A percentile compares a stretch with the other conserved stretches of the same genome.
Conservation (phyloP, 2,113 vertebrate species). For the Amphiprion ocellaris region DNA sequence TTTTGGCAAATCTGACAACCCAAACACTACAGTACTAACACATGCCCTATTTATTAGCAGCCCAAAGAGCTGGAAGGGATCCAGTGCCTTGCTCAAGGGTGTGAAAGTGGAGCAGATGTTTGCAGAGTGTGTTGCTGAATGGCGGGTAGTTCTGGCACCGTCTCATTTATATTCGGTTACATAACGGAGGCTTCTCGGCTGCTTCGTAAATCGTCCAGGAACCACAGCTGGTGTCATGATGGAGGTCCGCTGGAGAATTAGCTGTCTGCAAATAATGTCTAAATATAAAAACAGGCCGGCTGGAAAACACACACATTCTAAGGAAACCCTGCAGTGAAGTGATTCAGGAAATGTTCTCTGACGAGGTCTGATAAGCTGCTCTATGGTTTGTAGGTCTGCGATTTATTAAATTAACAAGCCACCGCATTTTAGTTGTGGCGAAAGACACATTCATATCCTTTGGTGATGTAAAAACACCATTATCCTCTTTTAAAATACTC, state of each 20-base stretch:
- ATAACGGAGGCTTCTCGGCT: conserved; percentile 46
- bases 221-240: conserved; percentile 60
- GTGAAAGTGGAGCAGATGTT: conserved; percentile 33
- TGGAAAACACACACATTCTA: background rate
- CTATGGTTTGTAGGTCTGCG: too few species aligned
- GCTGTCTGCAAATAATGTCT: conserved; percentile 33
- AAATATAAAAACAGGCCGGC: conserved; percentile 29
- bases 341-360: too few species aligned
- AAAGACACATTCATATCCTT: too few species aligned
- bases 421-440: too few species aligned
- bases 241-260: conserved; percentile 42
- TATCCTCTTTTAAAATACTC: too few species aligned
- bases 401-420: too few species aligned
- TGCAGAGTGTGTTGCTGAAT: too few species aligned
- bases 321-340: conserved; percentile 3
- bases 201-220: conserved; percentile 52
- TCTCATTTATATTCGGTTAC: conserved; percentile 51
- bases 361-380: too few species aligned
- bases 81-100: conserved; percentile 35
- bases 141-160: too few species aligned
- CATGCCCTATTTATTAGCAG: background rate
- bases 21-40: background rate
- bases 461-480: too few species aligned
- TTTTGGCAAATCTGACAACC: background rate
- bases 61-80: background rate